A percentile compares a stretch with the other conserved stretches of the same genome.
Conservation (phyloP, 2,113 vertebrate species). For the Axis porcinus region DNA sequence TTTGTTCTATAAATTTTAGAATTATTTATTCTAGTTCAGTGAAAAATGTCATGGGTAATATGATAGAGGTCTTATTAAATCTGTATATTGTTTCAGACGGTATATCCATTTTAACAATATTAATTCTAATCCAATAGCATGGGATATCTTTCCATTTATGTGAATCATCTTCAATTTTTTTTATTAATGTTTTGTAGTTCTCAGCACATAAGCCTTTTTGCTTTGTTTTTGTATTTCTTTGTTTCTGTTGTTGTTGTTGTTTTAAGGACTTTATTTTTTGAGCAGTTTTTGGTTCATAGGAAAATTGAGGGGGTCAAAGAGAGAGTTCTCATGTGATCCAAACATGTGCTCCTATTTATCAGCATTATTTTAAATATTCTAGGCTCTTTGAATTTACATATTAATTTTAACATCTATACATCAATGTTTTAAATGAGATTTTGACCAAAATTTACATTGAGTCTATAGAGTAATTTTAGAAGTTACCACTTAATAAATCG, state of each 20-base stretch:
- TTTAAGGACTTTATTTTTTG: not conserved
- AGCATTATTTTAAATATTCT: not conserved
- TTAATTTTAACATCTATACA: not conserved
- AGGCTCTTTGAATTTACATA: not conserved
- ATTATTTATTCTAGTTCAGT: not conserved
- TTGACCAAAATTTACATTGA: not conserved
- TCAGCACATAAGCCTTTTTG: not conserved
- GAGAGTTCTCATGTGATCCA: not conserved
- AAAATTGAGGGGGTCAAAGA: not conserved
- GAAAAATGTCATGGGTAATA: not conserved
- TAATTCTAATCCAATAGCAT: not conserved
- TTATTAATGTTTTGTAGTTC: not conserved
- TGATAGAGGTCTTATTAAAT: not conserved
- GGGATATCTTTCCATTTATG: not conserved
- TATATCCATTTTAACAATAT: not conserved
- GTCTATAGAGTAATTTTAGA: not conserved
- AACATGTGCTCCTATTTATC: not conserved
- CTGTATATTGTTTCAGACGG: not conserved
- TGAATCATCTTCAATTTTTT: not conserved
- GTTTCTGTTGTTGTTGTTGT: not conserved
- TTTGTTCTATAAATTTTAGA: not conserved
- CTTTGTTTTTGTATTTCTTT: not conserved
- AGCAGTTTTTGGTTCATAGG: not conserved
- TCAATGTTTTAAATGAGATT: not conserved
- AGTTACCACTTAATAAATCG: not conserved